These are phyloP conservation scores for Brachionus manjavacas DNA, from an alignment of 1,140 invertebrate genomes.

Conservation along the genomic window DNA sequence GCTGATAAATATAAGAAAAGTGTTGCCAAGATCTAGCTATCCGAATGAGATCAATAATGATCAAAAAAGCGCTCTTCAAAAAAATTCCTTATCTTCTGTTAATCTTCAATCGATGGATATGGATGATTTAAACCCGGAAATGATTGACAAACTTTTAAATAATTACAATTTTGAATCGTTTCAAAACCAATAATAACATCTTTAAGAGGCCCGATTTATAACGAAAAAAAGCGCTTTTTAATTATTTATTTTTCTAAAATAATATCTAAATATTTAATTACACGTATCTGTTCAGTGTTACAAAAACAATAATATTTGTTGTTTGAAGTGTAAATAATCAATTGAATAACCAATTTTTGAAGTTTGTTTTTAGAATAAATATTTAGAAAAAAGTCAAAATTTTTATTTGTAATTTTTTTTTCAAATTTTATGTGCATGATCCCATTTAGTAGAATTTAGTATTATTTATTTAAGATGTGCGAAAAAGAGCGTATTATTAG, in stretches of 20 bases:
- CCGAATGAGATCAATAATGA: not conserved
- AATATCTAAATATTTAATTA: not conserved
- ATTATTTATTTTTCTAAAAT: not conserved
- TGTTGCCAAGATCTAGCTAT: not conserved
- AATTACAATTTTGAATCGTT: conserved; percentile 36
- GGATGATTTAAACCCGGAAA: conserved; percentile 27
- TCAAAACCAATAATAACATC: not conserved
- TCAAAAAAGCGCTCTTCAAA: not conserved
- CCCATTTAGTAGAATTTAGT: too few relatives aligned
- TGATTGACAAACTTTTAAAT: conserved; percentile 29
- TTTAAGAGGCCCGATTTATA: not conserved
- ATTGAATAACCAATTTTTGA: not conserved
- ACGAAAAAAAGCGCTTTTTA: not conserved
- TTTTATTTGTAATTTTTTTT: not conserved
- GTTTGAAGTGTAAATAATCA: not conserved
- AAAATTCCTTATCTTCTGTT: not conserved
- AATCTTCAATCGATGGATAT: not conserved
- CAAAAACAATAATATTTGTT: not conserved
- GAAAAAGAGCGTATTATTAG: too few relatives aligned
- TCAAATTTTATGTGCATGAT: too few relatives aligned
- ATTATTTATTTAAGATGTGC: too few relatives aligned
- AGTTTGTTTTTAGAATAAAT: not conserved
- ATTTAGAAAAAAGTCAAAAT: not conserved
- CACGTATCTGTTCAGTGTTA: not conserved
- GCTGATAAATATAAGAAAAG: not conserved